phyloP scores from a whole-genome alignment of 2,888 invertebrate species.

The Ormia ochracea region DNA sequence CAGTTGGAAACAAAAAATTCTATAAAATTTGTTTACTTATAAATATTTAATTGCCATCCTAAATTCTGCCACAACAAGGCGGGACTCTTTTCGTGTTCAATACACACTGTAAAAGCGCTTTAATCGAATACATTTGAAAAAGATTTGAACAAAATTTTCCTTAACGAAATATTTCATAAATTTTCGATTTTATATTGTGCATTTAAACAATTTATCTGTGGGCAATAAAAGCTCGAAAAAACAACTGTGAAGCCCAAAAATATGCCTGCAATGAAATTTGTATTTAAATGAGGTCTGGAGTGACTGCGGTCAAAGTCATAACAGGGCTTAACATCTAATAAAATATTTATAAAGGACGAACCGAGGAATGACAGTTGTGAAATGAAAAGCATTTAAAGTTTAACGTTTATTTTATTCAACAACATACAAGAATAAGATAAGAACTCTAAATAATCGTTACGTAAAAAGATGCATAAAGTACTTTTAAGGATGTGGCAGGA shows the following conservation, averaged over 20 bases:
- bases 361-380: background rate
- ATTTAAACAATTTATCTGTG: background rate
- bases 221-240: background rate
- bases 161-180: background rate
- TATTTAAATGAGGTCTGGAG: background rate
- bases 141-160: no score
- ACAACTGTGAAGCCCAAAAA: background rate
- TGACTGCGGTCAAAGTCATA: slow-evolving; percentile 46
- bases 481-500: slow-evolving; percentile 29
- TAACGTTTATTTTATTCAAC: slow-evolving; percentile 45
- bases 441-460: background rate
- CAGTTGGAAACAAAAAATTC: no score
- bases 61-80: no score
- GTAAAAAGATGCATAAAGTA: slow-evolving; percentile 31
- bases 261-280: background rate
- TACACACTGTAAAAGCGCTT: no score
- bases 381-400: slow-evolving; percentile 52
- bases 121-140: no score
- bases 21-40: no score
- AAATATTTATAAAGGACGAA: slow-evolving; percentile 57
- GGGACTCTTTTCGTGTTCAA: no score
- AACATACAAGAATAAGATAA: slow-evolving; percentile 29
- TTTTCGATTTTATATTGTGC: background rate
- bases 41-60: no score
- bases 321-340: slow-evolving; percentile 58